Evolutionary conservation across 2,888 invertebrate genomes (phyloP), one percentile per base, ranked within the genome.

Genomic region (Theretra japonica): DNA sequence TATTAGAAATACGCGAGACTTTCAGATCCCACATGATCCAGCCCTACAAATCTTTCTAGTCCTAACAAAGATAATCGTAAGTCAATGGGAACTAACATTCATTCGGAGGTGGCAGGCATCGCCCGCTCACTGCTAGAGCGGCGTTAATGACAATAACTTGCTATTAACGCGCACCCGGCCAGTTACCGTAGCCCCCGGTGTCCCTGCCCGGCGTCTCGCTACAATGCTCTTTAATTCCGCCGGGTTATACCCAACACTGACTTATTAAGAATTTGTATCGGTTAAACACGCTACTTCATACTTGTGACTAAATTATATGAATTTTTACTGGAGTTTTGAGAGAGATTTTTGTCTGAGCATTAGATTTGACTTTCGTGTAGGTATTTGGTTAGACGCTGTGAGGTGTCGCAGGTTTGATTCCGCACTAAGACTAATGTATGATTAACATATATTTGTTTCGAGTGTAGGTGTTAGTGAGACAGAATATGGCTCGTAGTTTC

Each of bases 141-240:
- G 84, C 87, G 87, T 89, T 91, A 90, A 91, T 90, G 90, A 90
- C 89, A 90, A 90, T 90, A 90, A 90, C 90, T 91, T 82, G 88
- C 87, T 83, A 88, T 90, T 88, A 89, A 87, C 85, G 78, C 72
- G 76, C 79, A 82, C 80, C 72, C 82, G 78, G 77, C 81, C 82
- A 74, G 73, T 80, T 82, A 75, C 74, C 73, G 76, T 77, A 77
- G 56, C 74, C 72, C 73, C 73, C 70, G 62, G 73, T 48, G 33
- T 75, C 75, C 41, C 70, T 59, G 53, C 69, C 76, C 58, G 73
- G 70, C 72, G 56, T 33, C 59, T 65, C 58, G 70, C 71, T 70
- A 72, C 68, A 74, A 74, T 73, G 75, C 75, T 71, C 41, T 77
- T 76, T 73, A 72, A 82, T 77, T 79, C 62, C 30, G 75, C 48